These are phyloP conservation scores for Papilio demoleus DNA, from an alignment of 2,888 invertebrate species.

Conservation along the genomic window DNA sequence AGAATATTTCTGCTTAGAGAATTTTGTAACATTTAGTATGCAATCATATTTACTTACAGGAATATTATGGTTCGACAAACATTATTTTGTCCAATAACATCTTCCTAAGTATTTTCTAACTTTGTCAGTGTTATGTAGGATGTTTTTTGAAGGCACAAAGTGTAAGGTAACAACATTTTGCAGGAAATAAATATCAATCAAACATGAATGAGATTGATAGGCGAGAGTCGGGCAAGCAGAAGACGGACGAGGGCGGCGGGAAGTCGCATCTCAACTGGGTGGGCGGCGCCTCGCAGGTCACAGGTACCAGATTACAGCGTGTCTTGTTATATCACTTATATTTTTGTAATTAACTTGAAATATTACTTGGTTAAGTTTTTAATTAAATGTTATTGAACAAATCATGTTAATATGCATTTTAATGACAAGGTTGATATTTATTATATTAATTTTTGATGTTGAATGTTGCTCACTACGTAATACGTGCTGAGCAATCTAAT, in stretches of 20 bases:
- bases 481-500: too few relatives aligned
- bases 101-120: neutral
- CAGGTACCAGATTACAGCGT: conserved; percentile 60
- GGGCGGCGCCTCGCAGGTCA: conserved; percentile 76
- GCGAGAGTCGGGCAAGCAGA: conserved; percentile 85
- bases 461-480: too few relatives aligned
- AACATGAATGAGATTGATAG: conserved; percentile 91
- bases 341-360: too few relatives aligned
- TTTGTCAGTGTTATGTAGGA: neutral
- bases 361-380: too few relatives aligned
- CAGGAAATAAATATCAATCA: conserved; percentile 90
- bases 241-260: conserved; percentile 85
- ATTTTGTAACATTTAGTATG: too few relatives aligned
- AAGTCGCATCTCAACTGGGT: conserved; percentile 83
- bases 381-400: too few relatives aligned
- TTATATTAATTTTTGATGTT: too few relatives aligned
- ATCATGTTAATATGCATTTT: too few relatives aligned
- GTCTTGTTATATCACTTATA: neutral
- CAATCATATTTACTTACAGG: too few relatives aligned
- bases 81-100: too few relatives aligned
- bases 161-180: conserved; percentile 55
- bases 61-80: too few relatives aligned
- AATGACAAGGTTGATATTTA: too few relatives aligned
- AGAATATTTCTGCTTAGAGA: neutral
- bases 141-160: conserved; percentile 26